Base-by-base conservation (phyloP, 1,140 invertebrate genomes). In the Drosophila jambulina region DNA sequence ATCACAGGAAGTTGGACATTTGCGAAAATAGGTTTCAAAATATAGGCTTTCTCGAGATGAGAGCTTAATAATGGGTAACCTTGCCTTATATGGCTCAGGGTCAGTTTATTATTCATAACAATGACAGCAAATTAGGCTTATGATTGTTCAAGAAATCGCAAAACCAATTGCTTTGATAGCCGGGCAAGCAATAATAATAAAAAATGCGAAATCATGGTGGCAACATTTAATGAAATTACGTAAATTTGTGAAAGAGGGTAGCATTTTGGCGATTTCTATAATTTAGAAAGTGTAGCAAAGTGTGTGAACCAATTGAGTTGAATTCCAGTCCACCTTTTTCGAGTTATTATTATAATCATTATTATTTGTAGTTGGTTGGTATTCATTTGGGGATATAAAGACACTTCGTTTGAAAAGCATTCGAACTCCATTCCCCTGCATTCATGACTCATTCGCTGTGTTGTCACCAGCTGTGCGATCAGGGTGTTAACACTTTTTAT, bases 391-490 rank as follows among this genome's bases (percentile, higher is more conserved):
- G 10, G 29, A 34, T 27, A 23, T 25, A 25, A 34, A 17, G 38
- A 32, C n/a, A 38, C 12, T 48, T 36, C 29, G 59, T 42, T 42
- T 58, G 27, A 49, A 32, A 49, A 8, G n/a, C 36, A 42, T 29
- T 34, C 34, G 23, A 49, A 29, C 67, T 58, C 36, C 29, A 59
- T 40, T 60, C 25, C 42, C 12, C 36, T 57, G 68, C 42, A 46
- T 40, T 38, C 54, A 60, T 82, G 80, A 82, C 68, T 82, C 80
- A 82, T 78, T 27, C 25, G 40, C 71, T 13, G 45, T 21, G 32
- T 51, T 75, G 75, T 75, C 54, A 76, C 75, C 80, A 83, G 80
- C 75, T 83, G 80, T 78, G 80, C 75, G 69, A 78, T 82, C 64
- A 48, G 81, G 54, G 76, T 84, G 81, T 83, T 69, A 76, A 75